Base-by-base conservation (phyloP, 2,113 vertebrate genomes). In the Pleuronectes platessa region DNA sequence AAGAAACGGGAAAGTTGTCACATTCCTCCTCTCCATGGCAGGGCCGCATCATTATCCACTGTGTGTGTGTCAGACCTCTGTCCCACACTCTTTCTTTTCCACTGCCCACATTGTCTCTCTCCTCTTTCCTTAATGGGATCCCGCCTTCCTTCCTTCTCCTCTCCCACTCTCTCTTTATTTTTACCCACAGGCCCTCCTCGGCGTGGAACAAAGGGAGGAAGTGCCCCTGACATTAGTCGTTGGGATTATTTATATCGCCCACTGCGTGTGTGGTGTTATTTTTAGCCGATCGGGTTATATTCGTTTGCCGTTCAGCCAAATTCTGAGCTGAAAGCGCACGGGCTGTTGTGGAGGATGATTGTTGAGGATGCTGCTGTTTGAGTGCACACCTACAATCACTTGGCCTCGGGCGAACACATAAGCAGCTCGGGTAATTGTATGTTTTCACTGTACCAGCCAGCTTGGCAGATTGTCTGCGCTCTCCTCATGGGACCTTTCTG, bases 251-350 rank as follows among this genome's bases (percentile, higher is more conserved):
- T 88, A 76, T 89, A 88, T 83, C 78, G 20, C 3, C 3, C 40
- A 55, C 69, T 68, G 58, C 66, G 55, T 51, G 47, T 18, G 20
- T 80, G 27, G 70, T 53, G 76, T 87, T 92, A 92, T 91, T 90
- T 92, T 91, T 88, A 91, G 82, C 71, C 21, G 6, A 18, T 74
- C 8, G 45, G 78, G 82, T 81, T 93, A 85, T 92, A 92, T 93
- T 89, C 69, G 86, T 76, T 76, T 35, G 10, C 45, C 9, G 8
- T 62, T 82, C 53, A 70, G 76, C 76, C 85, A 82, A 74, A 86
- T 89, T 90, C 84, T 74, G 81, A 90, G 65, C 65, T 64, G 47
- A 75, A 85, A 82, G 59, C 49, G 56, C 31, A 11, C 54, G 74
- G 75, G 68, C 20, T 42, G 66, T 26, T 42, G 66, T 26, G 47